Evolutionary conservation across 2,113 vertebrate genomes (phyloP).

Genomic region (Ophiodon elongatus): DNA sequence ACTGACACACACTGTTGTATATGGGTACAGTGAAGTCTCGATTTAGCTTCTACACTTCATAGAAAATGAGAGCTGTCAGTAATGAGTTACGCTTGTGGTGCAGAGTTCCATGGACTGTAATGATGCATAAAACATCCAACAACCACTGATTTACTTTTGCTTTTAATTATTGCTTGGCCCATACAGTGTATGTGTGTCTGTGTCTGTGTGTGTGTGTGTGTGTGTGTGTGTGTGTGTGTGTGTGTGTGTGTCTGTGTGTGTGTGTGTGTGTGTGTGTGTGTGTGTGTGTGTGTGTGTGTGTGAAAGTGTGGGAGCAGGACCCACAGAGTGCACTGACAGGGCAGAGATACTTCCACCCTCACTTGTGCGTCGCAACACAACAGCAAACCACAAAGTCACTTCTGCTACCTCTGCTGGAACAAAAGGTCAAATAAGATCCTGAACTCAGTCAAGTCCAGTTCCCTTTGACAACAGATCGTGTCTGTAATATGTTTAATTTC

Average conservation of each 20-base stretch:
- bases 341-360: conserved; percentile 74
- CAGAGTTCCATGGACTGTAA: conserved; percentile 70
- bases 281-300: conserved; percentile 8
- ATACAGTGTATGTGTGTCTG: too few relatives aligned
- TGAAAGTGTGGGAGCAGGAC: conserved; percentile 35
- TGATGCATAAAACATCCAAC: conserved; percentile 76
- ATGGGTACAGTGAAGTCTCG: conserved; percentile 58
- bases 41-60: conserved; percentile 73
- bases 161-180: conserved; percentile 77
- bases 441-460: conserved; percentile 49
- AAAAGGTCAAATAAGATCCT: conserved; percentile 67
- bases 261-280: conserved; percentile 20
- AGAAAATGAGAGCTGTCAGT: conserved; percentile 74
- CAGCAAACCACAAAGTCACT: conserved; percentile 75
- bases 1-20: neutral
- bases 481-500: neutral
- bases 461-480: conserved; percentile 13
- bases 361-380: conserved; percentile 50
- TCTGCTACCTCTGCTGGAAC: conserved; percentile 71
- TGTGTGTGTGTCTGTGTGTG: conserved; percentile 15
- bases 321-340: conserved; percentile 74
- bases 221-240: conserved; percentile 9
- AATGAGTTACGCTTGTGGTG: conserved; percentile 75
- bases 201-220: conserved; percentile 21
- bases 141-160: conserved; percentile 77